These are phyloP conservation scores for Idris sp. DNA, from an alignment of 1,140 invertebrate genomes.

Conservation along the genomic window DNA sequence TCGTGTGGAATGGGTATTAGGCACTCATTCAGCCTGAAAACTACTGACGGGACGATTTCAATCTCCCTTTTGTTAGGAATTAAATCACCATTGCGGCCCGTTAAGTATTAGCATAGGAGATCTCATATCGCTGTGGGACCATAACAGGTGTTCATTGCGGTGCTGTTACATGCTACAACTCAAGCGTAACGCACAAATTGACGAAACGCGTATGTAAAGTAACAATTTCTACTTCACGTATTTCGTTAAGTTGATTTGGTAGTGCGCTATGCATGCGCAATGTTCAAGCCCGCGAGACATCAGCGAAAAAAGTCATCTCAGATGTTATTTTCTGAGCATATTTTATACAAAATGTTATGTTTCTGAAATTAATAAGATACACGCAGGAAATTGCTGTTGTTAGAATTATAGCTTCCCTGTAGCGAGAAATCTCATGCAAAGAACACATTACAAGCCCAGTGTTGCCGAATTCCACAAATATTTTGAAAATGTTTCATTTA, in stretches of 20 bases:
- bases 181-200: conserved; percentile 58
- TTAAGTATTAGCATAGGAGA: conserved; percentile 67
- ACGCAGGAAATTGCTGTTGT: conserved; percentile 32
- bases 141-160: conserved; percentile 69
- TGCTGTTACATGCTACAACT: conserved; percentile 65
- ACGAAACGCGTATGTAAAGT: conserved; percentile 56
- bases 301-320: conserved; percentile 39
- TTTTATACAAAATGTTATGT: conserved; percentile 38
- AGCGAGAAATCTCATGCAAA: conserved; percentile 37
- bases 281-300: conserved; percentile 18
- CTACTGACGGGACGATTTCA: conserved; percentile 63
- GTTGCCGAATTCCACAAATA: conserved; percentile 32
- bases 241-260: conserved; percentile 40
- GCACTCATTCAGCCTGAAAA: conserved; percentile 63
- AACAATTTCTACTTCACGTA: conserved; percentile 47
- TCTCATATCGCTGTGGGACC: conserved; percentile 71
- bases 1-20: conserved; percentile 73
- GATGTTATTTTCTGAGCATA: conserved; percentile 31
- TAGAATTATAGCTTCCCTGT: conserved; percentile 38
- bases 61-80: conserved; percentile 72
- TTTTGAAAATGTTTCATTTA: conserved; percentile 25
- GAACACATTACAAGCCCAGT: conserved; percentile 25
- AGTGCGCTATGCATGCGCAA: conserved; percentile 17
- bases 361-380: conserved; percentile 50
- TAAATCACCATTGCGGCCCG: conserved; percentile 72